Evolutionary conservation across 2,888 invertebrate genomes (phyloP), one percentile per base, ranked within the genome.

Genomic region (Lamellibrachia columna): DNA sequence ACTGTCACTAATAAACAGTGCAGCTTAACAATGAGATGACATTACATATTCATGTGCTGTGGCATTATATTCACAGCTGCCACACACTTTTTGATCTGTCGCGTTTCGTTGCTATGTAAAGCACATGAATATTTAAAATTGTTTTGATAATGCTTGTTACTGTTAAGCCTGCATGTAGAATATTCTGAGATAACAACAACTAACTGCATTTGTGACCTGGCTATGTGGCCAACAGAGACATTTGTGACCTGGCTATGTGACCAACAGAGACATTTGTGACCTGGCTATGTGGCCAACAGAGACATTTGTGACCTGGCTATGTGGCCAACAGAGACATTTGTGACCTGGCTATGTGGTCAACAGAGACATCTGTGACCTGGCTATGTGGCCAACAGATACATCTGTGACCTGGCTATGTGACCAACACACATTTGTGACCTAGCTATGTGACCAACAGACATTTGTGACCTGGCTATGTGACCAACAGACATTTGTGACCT

Each of bases 51-150:
- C 75, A 22, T 75, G 75, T 75, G 15, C n/a, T 75, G 22, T 75
- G 75, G 75, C 75, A 15, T 75, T n/a, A 22, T 75, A 6, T 75
- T 15, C 75, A 75, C 75, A 75, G 15, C 2, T 75, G 6, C 75
- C 3, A n/a, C n/a, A n/a, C 75, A 75, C n/a, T 75, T 22, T 75
- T 75, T 15, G 75, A 22, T 22, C 6, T 58, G 15, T 58, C 6
- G 15, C n/a, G 75, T 75, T 75, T 75, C n/a, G 75, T 75, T 75
- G 75, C 75, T 22, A 75, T 75, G 75, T 75, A 75, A 75, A 75
- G 75, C 75, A 22, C 6, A 75, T 75, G 22, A 75, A 75, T 75
- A 75, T 75, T 75, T 75, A 75, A 75, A 22, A 22, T 75, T 75
- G 75, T 22, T 75, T 75, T 22, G 75, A 75, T n/a, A 75, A 6